Base-by-base conservation (phyloP, 2,113 vertebrate species). In the Apodemus speciosus region DNA sequence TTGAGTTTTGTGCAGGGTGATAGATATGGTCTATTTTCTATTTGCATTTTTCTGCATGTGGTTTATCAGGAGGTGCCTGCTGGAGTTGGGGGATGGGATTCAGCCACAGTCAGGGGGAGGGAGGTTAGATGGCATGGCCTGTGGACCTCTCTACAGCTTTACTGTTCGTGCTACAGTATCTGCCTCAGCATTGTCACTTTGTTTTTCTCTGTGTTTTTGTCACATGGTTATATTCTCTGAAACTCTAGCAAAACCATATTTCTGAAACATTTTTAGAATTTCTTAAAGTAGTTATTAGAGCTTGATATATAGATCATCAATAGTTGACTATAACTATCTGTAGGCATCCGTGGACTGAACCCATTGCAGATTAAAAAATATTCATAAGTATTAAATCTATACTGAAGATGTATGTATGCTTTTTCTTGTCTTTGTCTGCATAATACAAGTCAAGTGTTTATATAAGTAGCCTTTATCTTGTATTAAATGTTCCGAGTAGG, bases 241-340 rank as follows among this genome's bases (percentile, higher is more conserved):
- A 85, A 6, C 76, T 93, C 75, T 40, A 75, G 51, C 30, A 72
- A 6, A 71, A 51, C 23, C 75, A 30, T 40, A 18, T 92, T 85
- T 38, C 9, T 20, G 60, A 81, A 73, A 85, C 46, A 58, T 9
- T 86, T 84, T 76, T 76, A 30, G 66, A 90, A 72, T 90, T 86
- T 91, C 43, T 91, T 81, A 21, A 80, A 73, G 64, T 89, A n/a
- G 79, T 86, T 86, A 92, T 85, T 51, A 62, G 87, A 91, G 53
- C n/a, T 89, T 77, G 16, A 49, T 72, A 1, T 15, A 71, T 13
- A 71, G 66, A 71, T 56, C 40, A 72, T 75, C 43, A 77, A n/a
- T 60, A 84, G 14, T 56, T 69, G 30, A 27, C 27, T 38, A 23
- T 10, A 27, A 1, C 1, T 80, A 32, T 56, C 18, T 56, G 25